A percentile compares a stretch with the other conserved stretches of the same genome.
These are phyloP conservation scores for Drosophila flavopinicola DNA, from an alignment of 2,888 invertebrate species.

Conservation along the genomic window DNA sequence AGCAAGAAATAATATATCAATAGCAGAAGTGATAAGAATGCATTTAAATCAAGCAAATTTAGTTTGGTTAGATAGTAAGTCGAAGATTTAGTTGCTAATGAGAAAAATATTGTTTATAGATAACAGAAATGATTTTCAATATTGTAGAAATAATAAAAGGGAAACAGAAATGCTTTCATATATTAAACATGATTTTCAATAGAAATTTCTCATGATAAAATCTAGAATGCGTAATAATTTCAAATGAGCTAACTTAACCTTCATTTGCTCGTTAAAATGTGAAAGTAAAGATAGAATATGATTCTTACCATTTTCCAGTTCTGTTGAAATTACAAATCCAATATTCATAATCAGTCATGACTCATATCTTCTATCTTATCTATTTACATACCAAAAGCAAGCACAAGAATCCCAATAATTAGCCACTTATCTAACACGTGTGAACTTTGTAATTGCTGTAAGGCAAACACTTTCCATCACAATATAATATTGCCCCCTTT, in stretches of 20 bases:
- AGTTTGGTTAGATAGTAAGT: neutral
- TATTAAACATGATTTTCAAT: no score
- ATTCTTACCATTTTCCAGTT: neutral
- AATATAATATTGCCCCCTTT: neutral
- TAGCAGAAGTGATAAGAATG: neutral
- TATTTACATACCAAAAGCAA: neutral
- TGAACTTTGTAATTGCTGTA: neutral
- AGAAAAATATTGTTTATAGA: neutral
- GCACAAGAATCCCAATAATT: neutral
- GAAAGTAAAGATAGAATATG: no score
- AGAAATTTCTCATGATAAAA: no score
- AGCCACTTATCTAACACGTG: slow-evolving; percentile 11
- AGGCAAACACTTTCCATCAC: neutral
- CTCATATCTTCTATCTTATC: neutral
- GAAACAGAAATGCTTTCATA: no score
- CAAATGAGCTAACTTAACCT: no score
- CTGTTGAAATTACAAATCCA: no score
- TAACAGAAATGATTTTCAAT: no score
- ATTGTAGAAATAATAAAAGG: no score
- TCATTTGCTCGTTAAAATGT: no score
- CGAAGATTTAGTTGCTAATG: neutral
- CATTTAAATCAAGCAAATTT: neutral
- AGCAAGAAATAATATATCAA: neutral
- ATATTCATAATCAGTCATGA: neutral
- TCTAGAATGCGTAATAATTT: no score